Base-by-base conservation (phyloP, 2,113 vertebrate species). In the Clarias gariepinus region DNA sequence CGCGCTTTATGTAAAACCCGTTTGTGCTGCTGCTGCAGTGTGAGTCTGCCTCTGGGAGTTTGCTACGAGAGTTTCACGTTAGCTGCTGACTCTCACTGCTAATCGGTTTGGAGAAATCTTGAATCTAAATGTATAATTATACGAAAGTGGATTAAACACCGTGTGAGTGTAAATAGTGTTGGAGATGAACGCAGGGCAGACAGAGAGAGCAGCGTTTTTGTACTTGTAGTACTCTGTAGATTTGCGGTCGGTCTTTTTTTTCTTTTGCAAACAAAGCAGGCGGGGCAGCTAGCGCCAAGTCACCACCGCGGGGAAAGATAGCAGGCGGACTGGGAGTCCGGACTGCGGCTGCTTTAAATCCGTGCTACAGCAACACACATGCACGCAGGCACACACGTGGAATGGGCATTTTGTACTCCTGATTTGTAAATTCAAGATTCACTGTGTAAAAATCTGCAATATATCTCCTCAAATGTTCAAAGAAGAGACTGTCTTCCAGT, bases 211-310 rank as follows among this genome's bases (percentile, higher is more conserved):
- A 0, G 1, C 41, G 58, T 63, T 81, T 81, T 81, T 47, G 11
- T 64, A n/a, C 30, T 81, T 41, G 33, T 15, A 12, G 23, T 60
- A 23, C 36, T 8, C 5, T 30, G 76, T 16, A 30, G 52, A 78
- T 28, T 13, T 63, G 16, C 23, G 60, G 80, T 25, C 19, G 30
- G 58, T 76, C 52, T 41, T 58, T 58, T 13, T 58, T 58, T 18
- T 47, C 16, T 23, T 18, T 11, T 9, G 57, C 60, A 81, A 64
- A 81, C 80, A 64, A 81, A 64, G 60, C 80, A 81, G 80, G 36
- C 30, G 23, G 80, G 41, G 18, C 19, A 41, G 30, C 60, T 9
- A 25, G 33, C 58, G 58, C 19, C 55, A 81, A 63, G 58, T 63
- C 69, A 73, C 33, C 36, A 47, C 21, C 71, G 18, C 77, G 36